Conservation (phyloP, 2,888 invertebrate species). For the Chesias legatella region DNA sequence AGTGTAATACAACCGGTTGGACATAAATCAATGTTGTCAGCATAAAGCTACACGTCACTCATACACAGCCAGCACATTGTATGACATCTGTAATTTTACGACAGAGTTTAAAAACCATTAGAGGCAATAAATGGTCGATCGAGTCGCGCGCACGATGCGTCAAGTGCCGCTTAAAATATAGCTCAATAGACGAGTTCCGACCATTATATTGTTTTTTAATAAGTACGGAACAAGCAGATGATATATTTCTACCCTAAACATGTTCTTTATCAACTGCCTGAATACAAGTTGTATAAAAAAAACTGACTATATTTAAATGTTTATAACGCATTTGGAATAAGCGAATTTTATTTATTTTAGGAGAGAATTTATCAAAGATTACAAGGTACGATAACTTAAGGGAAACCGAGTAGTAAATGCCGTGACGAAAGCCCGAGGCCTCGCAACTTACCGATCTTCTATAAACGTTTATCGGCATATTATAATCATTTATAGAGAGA, state of each 20-base stretch:
- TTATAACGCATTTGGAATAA: too few relatives aligned
- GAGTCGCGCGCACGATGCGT: slow-evolving; percentile 48
- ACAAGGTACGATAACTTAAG: slow-evolving; percentile 5
- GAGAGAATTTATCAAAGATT: neutral
- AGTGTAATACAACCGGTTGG: slow-evolving; percentile 15
- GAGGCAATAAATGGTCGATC: slow-evolving; percentile 54
- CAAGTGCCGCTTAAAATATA: slow-evolving; percentile 48
- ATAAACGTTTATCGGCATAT: slow-evolving; percentile 63
- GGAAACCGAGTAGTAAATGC: slow-evolving; percentile 9
- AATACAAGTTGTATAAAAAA: too few relatives aligned
- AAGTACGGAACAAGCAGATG: slow-evolving; percentile 24
- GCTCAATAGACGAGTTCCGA: slow-evolving; percentile 16
- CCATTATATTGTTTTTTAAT: slow-evolving; percentile 34
- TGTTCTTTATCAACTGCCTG: too few relatives aligned
- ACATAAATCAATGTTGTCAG: slow-evolving; percentile 42
- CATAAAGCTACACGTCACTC: slow-evolving; percentile 26
- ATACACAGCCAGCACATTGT: too few relatives aligned
- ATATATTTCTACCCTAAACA: slow-evolving; percentile 3
- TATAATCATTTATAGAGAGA: slow-evolving; percentile 49
- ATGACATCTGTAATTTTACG: slow-evolving; percentile 54
- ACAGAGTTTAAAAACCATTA: slow-evolving; percentile 58
- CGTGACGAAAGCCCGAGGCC: slow-evolving; percentile 34
- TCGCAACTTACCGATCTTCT: slow-evolving; percentile 43
- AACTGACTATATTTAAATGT: too few relatives aligned
- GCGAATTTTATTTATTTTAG: too few relatives aligned